These are phyloP conservation scores for Phenganax subtilis DNA, from an alignment of 92 coral and sea anemone genomes.

Conservation along the genomic window DNA sequence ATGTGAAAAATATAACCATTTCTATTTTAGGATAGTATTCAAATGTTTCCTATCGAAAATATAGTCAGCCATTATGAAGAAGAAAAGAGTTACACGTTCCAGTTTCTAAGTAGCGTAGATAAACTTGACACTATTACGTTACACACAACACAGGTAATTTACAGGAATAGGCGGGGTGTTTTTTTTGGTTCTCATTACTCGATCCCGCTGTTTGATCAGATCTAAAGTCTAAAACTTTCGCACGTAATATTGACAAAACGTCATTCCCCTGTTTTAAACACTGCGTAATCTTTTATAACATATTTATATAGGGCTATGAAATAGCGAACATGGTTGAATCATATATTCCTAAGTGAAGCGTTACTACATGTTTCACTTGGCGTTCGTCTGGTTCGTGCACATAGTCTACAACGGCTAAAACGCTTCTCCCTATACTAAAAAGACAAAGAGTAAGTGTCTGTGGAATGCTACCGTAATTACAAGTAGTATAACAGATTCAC, in stretches of 20 bases:
- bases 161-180: background rate
- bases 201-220: background rate
- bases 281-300: background rate
- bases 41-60: conserved; percentile 22
- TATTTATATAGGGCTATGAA: conserved; percentile 25
- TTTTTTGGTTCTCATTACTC: background rate
- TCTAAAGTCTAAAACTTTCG: no score
- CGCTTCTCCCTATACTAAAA: background rate
- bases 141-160: conserved; percentile 28
- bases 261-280: background rate
- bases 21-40: conserved; percentile 18
- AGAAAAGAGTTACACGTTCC: conserved; percentile 12
- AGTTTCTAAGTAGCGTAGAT: conserved; percentile 19
- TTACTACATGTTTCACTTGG: background rate
- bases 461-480: background rate
- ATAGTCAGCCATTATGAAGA: conserved; percentile 29
- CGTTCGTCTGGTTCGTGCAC: background rate
- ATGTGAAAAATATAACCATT: background rate
- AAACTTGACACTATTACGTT: conserved; percentile 16
- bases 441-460: background rate
- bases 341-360: conserved; percentile 15
- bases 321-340: conserved; percentile 29
- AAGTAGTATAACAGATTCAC: no score
- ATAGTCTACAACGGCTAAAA: no score
- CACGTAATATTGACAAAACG: background rate